A percentile compares a stretch with the other conserved stretches of the same genome.
Evolutionary conservation across 2,888 invertebrate species (phyloP).

Genomic region (Tetropium fuscum): DNA sequence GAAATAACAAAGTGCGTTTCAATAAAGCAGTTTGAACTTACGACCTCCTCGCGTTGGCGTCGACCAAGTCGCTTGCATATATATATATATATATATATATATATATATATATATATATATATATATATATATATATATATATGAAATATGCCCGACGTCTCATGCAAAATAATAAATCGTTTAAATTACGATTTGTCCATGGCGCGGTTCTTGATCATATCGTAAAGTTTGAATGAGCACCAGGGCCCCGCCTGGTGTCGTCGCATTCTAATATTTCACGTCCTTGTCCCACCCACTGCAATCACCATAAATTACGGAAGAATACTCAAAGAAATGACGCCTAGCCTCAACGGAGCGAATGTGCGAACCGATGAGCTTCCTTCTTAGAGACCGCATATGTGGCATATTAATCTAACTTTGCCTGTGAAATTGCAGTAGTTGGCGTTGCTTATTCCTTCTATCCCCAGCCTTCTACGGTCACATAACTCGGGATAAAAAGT

Average conservation of each 20-base stretch:
- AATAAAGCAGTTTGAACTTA: constrained; percentile 39
- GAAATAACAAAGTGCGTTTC: constrained; percentile 29
- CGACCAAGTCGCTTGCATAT: constrained; percentile 9
- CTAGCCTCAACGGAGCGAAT: neutral
- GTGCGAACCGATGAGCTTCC: constrained; percentile 1
- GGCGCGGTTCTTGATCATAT: constrained; percentile 41
- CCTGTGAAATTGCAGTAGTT: neutral
- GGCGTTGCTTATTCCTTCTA: too few species aligned
- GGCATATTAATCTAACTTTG: constrained; percentile 3
- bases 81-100: too few species aligned
- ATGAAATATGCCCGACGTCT: constrained; percentile 42
- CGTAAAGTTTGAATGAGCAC: constrained; percentile 40
- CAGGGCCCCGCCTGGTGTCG: constrained; percentile 41
- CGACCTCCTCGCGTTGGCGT: constrained; percentile 45
- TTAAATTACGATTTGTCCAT: constrained; percentile 49
- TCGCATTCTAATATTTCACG: constrained; percentile 47
- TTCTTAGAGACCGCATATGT: constrained; percentile 3
- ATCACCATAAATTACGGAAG: constrained; percentile 42
- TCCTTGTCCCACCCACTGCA: constrained; percentile 43
- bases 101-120: too few species aligned
- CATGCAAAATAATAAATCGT: constrained; percentile 48
- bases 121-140: too few species aligned
- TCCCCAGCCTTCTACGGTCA: too few species aligned
- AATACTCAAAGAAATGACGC: constrained; percentile 12
- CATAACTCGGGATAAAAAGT: too few species aligned